A percentile compares a stretch with the other conserved stretches of the same genome.
Conservation (phyloP, 2,797 vertebrate genomes). For the Buphagus erythrorhynchus region DNA sequence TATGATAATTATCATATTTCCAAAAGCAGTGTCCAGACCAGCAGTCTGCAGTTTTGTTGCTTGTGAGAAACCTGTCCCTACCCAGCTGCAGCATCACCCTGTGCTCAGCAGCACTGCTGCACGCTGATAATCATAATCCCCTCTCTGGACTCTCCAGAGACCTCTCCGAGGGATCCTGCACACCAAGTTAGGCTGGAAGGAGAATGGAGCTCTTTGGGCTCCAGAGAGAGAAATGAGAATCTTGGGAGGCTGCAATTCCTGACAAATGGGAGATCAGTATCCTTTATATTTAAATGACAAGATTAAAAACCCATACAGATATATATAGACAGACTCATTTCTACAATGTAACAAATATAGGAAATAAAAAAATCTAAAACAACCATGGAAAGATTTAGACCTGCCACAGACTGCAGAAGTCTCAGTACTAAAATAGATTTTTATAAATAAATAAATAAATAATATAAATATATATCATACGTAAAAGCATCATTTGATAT, state of each 20-base stretch:
- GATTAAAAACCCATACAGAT: neutral
- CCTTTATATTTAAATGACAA: neutral
- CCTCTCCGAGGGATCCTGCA: neutral
- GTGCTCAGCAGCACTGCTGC: neutral
- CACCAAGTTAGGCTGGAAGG: neutral
- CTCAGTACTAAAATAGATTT: neutral
- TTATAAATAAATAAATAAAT: neutral
- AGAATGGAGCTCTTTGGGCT: neutral
- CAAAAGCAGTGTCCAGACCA: neutral
- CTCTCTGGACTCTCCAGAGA: neutral
- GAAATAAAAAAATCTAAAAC: neutral
- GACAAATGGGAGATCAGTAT: neutral
- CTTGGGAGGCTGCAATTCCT: neutral
- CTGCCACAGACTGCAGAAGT: neutral
- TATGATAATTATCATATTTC: neutral
- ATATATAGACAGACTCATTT: neutral
- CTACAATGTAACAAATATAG: neutral
- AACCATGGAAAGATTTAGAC: neutral
- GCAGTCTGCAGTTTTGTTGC: neutral
- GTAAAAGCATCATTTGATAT: neutral
- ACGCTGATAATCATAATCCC: neutral
- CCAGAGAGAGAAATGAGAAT: neutral
- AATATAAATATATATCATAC: neutral
- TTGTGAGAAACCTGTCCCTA: neutral
- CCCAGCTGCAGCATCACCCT: neutral